Evolutionary conservation across 2,113 vertebrate species (phyloP), one percentile per base, ranked within the genome.

Genomic region (Sylvilagus bachmani): DNA sequence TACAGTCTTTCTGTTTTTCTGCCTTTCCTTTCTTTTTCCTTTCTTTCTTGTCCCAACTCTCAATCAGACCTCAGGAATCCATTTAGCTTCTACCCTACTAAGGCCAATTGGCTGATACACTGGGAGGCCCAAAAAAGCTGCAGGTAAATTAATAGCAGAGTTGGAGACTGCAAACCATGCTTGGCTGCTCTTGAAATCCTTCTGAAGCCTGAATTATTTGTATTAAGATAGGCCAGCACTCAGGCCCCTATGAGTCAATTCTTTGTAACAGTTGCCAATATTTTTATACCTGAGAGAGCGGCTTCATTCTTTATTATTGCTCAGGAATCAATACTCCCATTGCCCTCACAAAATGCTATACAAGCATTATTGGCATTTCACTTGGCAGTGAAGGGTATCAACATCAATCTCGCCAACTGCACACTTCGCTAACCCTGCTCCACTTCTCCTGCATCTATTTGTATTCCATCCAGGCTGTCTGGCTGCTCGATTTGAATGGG

Each of bases 281-380:
- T 98, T 98, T 98, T 99, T 99, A 98, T 98, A 99, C 98, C 98
- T 99, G 98, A 98, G 98, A 98, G 98, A 98, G 97, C 98, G 92
- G 97, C 98, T 98, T 98, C 98, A 98, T 99, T 99, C 98, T 99
- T 99, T 99, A 99, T 99, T 99, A 99, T 99, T 98, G 98, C 98
- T 98, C 97, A 98, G 98, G 97, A 99, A 99, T 99, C 99, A 98
- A 99, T 99, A 99, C 97, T 98, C 98, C 97, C 98, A 98, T 98
- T 99, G 98, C 98, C 98, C 98, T 99, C 99, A 98, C 98, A 99
- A 99, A 99, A 98, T 98, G 99, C 98, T 99, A 99, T 98, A 99
- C 99, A 99, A 99, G 99, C 98, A 98, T 98, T 99, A 99, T 99
- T 99, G 98, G 98, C 99, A 99, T 99, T 99, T 99, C 98, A 98